These are phyloP conservation scores for Aricia agestis DNA, from an alignment of 1,140 invertebrate species.

Conservation along the genomic window DNA sequence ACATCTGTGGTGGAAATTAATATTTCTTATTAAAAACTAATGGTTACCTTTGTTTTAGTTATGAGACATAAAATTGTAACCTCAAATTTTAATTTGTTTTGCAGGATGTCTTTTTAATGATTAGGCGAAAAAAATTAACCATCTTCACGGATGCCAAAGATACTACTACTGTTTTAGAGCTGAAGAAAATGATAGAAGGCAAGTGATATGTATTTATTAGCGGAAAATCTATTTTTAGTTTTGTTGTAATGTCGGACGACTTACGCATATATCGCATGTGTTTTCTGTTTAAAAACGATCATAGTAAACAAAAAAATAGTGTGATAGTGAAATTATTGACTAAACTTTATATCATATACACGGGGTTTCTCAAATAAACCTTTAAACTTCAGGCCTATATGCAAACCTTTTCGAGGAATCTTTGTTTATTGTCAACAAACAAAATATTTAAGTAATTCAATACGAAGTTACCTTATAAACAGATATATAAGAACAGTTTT, in stretches of 20 bases:
- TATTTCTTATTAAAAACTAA: conserved; percentile 1
- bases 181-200: conserved; percentile 99
- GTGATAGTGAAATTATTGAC: background rate
- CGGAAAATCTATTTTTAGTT: conserved; percentile 70
- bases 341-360: background rate
- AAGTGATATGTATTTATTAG: conserved; percentile 45
- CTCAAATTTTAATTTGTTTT: conserved; percentile 74
- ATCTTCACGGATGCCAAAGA: conserved; percentile 99
- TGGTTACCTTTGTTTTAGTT: background rate
- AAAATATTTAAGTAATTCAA: background rate
- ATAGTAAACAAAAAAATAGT: background rate
- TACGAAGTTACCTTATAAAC: background rate
- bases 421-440: background rate
- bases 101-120: conserved; percentile 98
- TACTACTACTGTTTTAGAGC: conserved; percentile 92
- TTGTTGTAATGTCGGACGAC: conserved; percentile 52
- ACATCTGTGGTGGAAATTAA: background rate
- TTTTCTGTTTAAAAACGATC: conserved; percentile 18
- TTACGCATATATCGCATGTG: conserved; percentile 25
- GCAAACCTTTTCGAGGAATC: background rate
- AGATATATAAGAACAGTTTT: background rate
- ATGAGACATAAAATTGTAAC: conserved; percentile 43
- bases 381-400: background rate
- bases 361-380: background rate
- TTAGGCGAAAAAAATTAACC: conserved; percentile 96